A percentile compares a stretch with the other conserved stretches of the same genome.
Evolutionary conservation across 2,888 invertebrate genomes (phyloP).

Genomic region (Drosophila prostipennis): DNA sequence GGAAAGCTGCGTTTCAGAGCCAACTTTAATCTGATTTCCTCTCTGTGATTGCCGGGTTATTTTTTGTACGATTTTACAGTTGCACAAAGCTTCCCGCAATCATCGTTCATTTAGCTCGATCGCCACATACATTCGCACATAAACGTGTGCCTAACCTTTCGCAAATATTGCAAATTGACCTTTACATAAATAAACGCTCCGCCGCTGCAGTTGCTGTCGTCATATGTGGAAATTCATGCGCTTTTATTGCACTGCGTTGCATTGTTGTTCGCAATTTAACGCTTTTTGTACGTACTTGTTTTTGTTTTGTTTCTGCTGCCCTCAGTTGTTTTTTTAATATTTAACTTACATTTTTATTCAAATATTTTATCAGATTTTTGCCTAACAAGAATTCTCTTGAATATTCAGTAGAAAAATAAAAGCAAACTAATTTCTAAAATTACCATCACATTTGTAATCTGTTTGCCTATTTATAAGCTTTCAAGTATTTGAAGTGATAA

Average conservation of each 20-base stretch:
- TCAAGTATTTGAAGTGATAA: not conserved
- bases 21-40: constrained; percentile 17
- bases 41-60: not conserved
- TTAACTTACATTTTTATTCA: no score
- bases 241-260: constrained; percentile 34
- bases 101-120: constrained; percentile 41
- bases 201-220: constrained; percentile 23
- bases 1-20: no score
- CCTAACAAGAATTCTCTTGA: no score
- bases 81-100: constrained; percentile 38
- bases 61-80: constrained; percentile 25
- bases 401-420: no score
- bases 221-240: constrained; percentile 60
- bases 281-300: constrained; percentile 40
- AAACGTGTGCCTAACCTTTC: constrained; percentile 68
- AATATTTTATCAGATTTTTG: no score
- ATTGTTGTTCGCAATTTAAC: constrained; percentile 38
- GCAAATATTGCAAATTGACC: constrained; percentile 75
- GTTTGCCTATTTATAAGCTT: not conserved
- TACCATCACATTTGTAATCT: not conserved
- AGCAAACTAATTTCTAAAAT: not conserved
- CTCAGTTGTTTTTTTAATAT: constrained; percentile 9
- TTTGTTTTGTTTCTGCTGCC: constrained; percentile 33
- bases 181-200: constrained; percentile 67
- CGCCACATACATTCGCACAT: constrained; percentile 3